Percentiles rank a stretch among this genome's conserved stretches.
Conservation (phyloP, 1,140 invertebrate genomes). For the Aleiodes sp. region DNA sequence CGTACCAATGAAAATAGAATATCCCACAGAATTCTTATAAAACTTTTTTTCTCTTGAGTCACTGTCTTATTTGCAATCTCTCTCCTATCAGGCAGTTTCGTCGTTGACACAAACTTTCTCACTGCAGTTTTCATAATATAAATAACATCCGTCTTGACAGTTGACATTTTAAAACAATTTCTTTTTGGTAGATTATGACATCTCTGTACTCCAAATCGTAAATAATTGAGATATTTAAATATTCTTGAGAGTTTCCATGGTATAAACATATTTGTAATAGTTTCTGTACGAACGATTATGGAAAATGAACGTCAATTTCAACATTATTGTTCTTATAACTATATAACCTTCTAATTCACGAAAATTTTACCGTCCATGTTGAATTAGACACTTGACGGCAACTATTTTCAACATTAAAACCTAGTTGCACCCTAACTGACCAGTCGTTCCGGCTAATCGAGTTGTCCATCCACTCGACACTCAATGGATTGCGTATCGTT, state of each 20-base stretch:
- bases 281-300: neutral
- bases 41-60: neutral
- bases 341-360: no score
- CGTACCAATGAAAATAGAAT: slow-evolving; percentile 33
- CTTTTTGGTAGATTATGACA: neutral
- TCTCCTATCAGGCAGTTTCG: neutral
- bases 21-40: slow-evolving; percentile 12
- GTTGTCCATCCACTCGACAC: no score
- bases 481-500: no score
- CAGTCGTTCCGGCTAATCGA: no score
- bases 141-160: neutral
- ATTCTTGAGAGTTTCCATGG: slow-evolving; percentile 16
- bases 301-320: no score
- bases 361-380: no score
- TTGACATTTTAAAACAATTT: neutral
- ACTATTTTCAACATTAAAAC: no score
- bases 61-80: neutral
- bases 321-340: no score
- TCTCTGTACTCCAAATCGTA: neutral
- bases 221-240: neutral
- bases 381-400: no score
- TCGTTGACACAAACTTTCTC: neutral
- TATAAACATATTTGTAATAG: slow-evolving; percentile 12
- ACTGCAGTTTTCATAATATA: neutral
- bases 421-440: no score